Base-by-base conservation (phyloP, 2,888 invertebrate species). In the Keiferia lycopersicella region DNA sequence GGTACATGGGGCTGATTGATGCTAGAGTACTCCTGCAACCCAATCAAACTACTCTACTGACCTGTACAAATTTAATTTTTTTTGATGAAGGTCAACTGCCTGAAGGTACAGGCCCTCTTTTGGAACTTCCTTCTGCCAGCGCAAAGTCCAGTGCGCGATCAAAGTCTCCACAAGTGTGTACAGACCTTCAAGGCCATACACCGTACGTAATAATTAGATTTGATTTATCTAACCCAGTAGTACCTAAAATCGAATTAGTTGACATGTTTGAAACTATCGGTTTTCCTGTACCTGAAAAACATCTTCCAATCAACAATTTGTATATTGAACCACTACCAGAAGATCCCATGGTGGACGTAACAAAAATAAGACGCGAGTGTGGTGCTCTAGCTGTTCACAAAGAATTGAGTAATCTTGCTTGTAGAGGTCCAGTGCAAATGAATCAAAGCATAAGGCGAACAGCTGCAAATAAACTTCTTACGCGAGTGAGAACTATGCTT, bases 381-480 rank as follows among this genome's bases (percentile, higher is more conserved):
- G 89, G 87, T 7, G 91, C 91, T 53, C 76, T 90, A 57, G 81
- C 83, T 18, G 86, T 91, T n/a, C 91, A 91, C 66, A 83, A 82
- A 66, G 91, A 91, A 74, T 69, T 91, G 53, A 82, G 85, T 68
- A 70, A 69, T 11, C 75, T 91, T 63, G 78, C 88, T 57, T 84
- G 84, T 67, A 80, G 76, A 68, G 84, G 84, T 16, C 69, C 76
- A 38, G 75, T 87, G 10, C 80, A 83, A 48, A 88, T 87, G 85
- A 86, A 83, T 66, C 87, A 89, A 75, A 82, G 86, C 61, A 88
- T 88, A 48, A 91, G 87, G 69, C 80, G 86, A 61, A 88, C 88
- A 18, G 90, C 90, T 30, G 90, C 90, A 26, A 90, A 88, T 74
- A 81, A 81, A 48, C 75, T 91, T n/a, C 68, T 90, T 48, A 80